phyloP scores from a whole-genome alignment of 2,888 invertebrate genomes.

The Tethea ocularis region DNA sequence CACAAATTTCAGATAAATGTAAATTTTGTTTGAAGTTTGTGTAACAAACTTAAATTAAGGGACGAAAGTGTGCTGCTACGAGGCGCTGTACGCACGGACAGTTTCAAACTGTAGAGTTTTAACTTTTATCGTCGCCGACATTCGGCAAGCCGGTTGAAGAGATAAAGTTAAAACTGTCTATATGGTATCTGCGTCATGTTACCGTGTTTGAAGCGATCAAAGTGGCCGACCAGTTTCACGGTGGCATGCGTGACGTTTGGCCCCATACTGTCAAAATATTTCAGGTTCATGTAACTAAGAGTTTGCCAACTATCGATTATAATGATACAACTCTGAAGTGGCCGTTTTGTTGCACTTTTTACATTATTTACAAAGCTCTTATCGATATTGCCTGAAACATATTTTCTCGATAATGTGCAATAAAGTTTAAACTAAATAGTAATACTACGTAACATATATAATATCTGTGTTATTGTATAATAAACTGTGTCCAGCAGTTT shows the following conservation, averaged over 20 bases:
- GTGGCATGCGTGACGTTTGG: conserved; percentile 22
- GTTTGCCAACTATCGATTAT: conserved; percentile 9
- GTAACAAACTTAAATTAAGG: conserved; percentile 38
- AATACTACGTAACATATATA: background rate
- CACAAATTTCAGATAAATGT: conserved; percentile 48
- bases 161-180: conserved; percentile 29
- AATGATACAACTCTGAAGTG: background rate
- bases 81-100: conserved; percentile 32
- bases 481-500: no score
- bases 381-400: background rate
- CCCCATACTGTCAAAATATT: conserved; percentile 17
- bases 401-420: background rate
- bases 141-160: conserved; percentile 34
- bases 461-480: no score
- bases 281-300: conserved; percentile 20
- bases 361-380: background rate
- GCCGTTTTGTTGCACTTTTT: background rate
- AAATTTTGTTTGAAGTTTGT: conserved; percentile 50
- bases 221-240: conserved; percentile 22
- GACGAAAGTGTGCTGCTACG: conserved; percentile 32
- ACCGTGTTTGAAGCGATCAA: conserved; percentile 35
- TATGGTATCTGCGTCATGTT: conserved; percentile 22
- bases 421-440: background rate
- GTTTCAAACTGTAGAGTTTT: conserved; percentile 36
- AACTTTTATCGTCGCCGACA: conserved; percentile 48